These are phyloP conservation scores for Hyalella azteca DNA, from an alignment of 2,888 invertebrate genomes.

Conservation along the genomic window DNA sequence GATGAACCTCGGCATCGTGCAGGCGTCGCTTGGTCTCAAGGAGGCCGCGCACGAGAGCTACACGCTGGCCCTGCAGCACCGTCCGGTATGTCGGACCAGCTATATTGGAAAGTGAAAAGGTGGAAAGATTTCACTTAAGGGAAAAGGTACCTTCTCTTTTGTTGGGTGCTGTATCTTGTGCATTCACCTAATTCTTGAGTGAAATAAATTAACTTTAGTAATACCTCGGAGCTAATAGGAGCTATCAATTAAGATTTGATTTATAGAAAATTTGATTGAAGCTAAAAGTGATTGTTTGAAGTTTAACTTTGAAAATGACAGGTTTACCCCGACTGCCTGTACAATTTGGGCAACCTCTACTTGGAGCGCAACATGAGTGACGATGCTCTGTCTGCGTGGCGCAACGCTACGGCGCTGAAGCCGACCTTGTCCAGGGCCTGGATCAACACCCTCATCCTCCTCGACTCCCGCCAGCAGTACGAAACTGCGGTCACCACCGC, in stretches of 20 bases:
- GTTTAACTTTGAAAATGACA: too few species aligned
- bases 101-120: too few species aligned
- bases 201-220: too few species aligned
- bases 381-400: conserved; percentile 82
- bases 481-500: conserved; percentile 76
- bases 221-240: too few species aligned
- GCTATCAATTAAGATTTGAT: too few species aligned
- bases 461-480: conserved; percentile 76
- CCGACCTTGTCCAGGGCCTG: conserved; percentile 84
- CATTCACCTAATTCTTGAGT: too few species aligned
- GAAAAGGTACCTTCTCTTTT: too few species aligned
- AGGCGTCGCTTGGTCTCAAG: conserved; percentile 75
- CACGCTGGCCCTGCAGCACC: conserved; percentile 75
- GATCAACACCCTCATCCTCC: conserved; percentile 86
- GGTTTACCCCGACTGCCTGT: conserved; percentile 89
- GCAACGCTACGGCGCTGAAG: conserved; percentile 77
- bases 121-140: too few species aligned
- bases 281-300: too few species aligned
- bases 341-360: conserved; percentile 94
- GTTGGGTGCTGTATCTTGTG: too few species aligned
- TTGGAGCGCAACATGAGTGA: conserved; percentile 76
- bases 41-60: conserved; percentile 80
- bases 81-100: conserved; percentile 64
- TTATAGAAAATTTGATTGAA: too few species aligned
- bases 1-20: conserved; percentile 97